These are phyloP conservation scores for Zoanthus solanderi DNA, from an alignment of 92 coral and sea anemone genomes.

Conservation along the genomic window DNA sequence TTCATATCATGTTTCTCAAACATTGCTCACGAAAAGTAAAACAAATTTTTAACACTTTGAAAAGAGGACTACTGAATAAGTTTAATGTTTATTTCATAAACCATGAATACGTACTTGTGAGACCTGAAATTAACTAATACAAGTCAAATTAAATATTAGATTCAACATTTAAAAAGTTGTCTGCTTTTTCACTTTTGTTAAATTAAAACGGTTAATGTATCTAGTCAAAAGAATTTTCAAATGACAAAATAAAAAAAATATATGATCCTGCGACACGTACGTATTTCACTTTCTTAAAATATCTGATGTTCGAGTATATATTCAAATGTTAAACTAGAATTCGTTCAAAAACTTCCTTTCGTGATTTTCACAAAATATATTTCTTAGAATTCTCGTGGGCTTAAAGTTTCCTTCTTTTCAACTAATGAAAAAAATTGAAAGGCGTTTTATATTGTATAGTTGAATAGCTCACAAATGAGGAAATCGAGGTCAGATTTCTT, in stretches of 20 bases:
- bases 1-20: not conserved
- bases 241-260: not conserved
- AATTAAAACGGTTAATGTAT: not conserved
- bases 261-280: too few species aligned
- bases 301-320: not conserved
- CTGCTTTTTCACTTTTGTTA: not conserved
- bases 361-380: not conserved
- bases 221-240: not conserved
- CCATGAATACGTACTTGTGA: too few species aligned
- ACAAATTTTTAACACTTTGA: not conserved
- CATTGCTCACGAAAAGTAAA: not conserved
- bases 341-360: not conserved
- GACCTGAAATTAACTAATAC: not conserved
- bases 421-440: not conserved
- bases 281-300: not conserved
- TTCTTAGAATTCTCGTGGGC: not conserved
- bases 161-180: not conserved
- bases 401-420: slow-evolving; percentile 1
- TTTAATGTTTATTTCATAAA: not conserved
- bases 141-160: not conserved
- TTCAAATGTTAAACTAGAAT: not conserved
- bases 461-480: not conserved
- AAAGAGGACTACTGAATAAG: not conserved
- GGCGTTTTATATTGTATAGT: not conserved
- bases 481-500: slow-evolving; percentile 33